Conservation (phyloP, 2,888 invertebrate genomes). For the Ochropacha duplaris region DNA sequence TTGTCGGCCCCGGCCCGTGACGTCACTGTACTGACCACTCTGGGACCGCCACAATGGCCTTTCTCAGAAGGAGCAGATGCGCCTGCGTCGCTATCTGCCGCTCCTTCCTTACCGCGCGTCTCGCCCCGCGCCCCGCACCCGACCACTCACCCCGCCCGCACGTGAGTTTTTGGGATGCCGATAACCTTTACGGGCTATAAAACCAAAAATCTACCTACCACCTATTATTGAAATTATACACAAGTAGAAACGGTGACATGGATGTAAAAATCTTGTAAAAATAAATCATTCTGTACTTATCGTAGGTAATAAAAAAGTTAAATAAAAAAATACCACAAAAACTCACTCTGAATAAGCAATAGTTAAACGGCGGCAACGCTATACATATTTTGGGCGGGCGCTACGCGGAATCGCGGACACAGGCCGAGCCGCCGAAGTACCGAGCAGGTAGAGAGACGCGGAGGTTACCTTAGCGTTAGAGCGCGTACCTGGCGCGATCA, state of each 20-base stretch:
- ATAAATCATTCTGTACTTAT: slow-evolving; percentile 44
- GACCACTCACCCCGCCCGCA: slow-evolving; percentile 44
- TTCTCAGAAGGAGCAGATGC: slow-evolving; percentile 81
- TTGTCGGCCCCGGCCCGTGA: slow-evolving; percentile 80
- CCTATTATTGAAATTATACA: slow-evolving; percentile 21
- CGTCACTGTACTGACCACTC: slow-evolving; percentile 80
- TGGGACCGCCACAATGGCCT: slow-evolving; percentile 76
- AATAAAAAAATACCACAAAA: slow-evolving; percentile 56
- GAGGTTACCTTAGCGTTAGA: slow-evolving; percentile 43
- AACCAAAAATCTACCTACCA: slow-evolving; percentile 19
- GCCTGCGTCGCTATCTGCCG: slow-evolving; percentile 69
- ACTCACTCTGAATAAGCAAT: slow-evolving; percentile 66
- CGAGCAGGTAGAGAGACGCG: slow-evolving; percentile 67
- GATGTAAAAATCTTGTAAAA: slow-evolving; percentile 49
- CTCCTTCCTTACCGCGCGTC: slow-evolving; percentile 9
- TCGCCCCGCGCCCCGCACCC: slow-evolving; percentile 47
- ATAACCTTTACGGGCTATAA: slow-evolving; percentile 34
- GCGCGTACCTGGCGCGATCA: slow-evolving; percentile 67
- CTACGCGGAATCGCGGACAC: too few species aligned
- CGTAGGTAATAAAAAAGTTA: slow-evolving; percentile 37
- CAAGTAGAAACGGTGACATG: slow-evolving; percentile 28
- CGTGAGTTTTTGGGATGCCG: slow-evolving; percentile 42
- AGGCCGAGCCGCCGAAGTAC: slow-evolving; percentile 18
- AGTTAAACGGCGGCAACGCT: slow-evolving; percentile 60
- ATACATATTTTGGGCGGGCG: slow-evolving; percentile 66